Evolutionary conservation across 2,888 invertebrate species (phyloP).

Genomic region (Allolobophora icterica): DNA sequence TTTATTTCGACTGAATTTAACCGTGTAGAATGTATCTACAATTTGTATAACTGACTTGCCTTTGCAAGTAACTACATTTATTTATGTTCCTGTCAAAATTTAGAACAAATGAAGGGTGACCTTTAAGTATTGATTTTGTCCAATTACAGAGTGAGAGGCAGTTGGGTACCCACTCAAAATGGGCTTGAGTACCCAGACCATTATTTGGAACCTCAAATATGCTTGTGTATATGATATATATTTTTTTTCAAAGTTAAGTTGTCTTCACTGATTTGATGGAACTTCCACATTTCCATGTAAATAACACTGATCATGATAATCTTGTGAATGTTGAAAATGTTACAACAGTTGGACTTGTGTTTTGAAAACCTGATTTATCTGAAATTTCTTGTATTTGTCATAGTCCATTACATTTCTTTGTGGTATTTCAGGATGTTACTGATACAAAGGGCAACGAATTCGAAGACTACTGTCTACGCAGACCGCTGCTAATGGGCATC

Average conservation of each 20-base stretch:
- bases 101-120: too few species aligned
- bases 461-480: conserved; percentile 97
- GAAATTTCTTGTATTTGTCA: background rate
- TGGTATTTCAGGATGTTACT: conserved; percentile 86
- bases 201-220: background rate
- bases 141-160: too few species aligned
- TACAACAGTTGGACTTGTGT: background rate
- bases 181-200: too few species aligned
- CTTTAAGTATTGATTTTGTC: too few species aligned
- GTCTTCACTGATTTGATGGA: background rate
- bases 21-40: too few species aligned
- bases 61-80: too few species aligned
- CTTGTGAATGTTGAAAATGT: background rate
- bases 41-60: too few species aligned
- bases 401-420: conserved; percentile 27
- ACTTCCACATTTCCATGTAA: background rate
- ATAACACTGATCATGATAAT: background rate
- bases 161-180: too few species aligned
- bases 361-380: conserved; percentile 11
- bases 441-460: conserved; percentile 98
- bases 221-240: background rate
- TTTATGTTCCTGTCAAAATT: too few species aligned
- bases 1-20: too few species aligned
- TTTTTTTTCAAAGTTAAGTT: background rate
- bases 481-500: conserved; percentile 98